These are phyloP conservation scores for Tachina lurida DNA, from an alignment of 2,888 invertebrate species.

Conservation along the genomic window DNA sequence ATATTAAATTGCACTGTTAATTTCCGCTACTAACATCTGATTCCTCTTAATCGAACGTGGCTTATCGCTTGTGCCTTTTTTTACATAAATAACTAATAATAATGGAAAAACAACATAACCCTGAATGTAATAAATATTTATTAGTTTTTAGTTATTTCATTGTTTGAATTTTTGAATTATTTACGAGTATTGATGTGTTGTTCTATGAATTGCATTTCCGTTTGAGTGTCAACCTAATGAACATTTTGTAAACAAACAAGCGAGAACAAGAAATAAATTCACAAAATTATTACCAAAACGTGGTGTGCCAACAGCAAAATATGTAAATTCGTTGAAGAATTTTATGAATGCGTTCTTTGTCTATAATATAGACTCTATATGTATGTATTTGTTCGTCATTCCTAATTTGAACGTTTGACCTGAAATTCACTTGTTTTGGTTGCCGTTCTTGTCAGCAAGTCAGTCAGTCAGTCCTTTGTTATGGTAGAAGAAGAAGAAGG, in stretches of 20 bases:
- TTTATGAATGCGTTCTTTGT: conserved; percentile 28
- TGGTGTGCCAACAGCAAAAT: conserved; percentile 17
- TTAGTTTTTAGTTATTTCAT: conserved; percentile 30
- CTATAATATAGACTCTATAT: no score
- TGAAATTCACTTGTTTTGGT: conserved; percentile 26
- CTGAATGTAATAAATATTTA: conserved; percentile 46
- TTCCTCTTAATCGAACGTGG: not conserved
- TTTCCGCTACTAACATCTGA: conserved; percentile 33
- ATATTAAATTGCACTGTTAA: conserved; percentile 33
- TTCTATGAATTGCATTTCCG: conserved; percentile 51
- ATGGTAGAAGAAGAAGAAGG: not conserved
- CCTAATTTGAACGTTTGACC: conserved; percentile 24
- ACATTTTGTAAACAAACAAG: conserved; percentile 31
- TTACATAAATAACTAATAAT: not conserved
- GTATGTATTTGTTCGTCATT: not conserved
- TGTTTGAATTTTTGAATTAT: conserved; percentile 44
- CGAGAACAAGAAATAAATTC: conserved; percentile 17
- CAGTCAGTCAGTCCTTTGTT: conserved; percentile 30
- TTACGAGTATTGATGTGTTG: conserved; percentile 56
- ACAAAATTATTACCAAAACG: not conserved
- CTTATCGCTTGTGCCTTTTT: conserved; percentile 45
- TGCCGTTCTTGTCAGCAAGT: conserved; percentile 12
- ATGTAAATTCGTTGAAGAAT: conserved; percentile 26
- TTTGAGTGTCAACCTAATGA: conserved; percentile 19
- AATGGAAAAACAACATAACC: conserved; percentile 14